Percentiles rank a stretch among this genome's conserved stretches.
These are phyloP conservation scores for Heterotilapia buettikoferi DNA, from an alignment of 2,113 vertebrate genomes.

Conservation along the genomic window DNA sequence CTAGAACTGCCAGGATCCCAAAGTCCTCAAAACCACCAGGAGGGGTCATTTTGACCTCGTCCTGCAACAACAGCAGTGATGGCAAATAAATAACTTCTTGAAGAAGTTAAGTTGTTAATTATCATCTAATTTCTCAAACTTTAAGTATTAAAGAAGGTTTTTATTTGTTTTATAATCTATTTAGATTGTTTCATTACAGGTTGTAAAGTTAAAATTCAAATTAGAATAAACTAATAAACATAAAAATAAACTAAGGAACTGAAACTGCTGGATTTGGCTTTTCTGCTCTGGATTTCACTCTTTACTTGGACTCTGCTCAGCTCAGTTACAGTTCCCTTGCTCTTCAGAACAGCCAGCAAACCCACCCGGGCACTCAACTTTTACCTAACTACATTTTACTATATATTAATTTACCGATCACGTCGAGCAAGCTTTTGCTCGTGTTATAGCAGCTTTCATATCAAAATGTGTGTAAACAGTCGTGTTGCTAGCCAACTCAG, in stretches of 20 bases:
- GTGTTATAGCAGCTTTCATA: background rate
- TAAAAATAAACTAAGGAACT: background rate
- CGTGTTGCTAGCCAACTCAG: background rate
- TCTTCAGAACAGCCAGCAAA: background rate
- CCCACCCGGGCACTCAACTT: background rate
- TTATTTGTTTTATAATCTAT: background rate
- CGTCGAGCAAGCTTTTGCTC: rapidly evolving
- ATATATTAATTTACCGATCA: background rate
- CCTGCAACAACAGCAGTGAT: background rate
- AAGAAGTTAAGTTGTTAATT: background rate
- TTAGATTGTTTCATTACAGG: background rate
- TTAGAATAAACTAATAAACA: background rate
- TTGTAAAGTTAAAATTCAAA: background rate
- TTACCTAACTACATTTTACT: background rate
- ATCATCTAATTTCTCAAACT: background rate
- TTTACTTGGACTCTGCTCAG: background rate
- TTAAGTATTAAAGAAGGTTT: background rate
- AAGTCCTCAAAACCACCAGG: background rate
- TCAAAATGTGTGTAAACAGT: background rate
- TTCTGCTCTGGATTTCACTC: background rate
- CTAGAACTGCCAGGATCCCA: background rate
- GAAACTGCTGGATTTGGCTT: background rate
- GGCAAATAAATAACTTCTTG: background rate
- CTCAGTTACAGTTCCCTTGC: background rate
- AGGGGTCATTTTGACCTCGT: background rate